Conservation (phyloP, 1,140 invertebrate species). For the Zaprionus tsacasi region DNA sequence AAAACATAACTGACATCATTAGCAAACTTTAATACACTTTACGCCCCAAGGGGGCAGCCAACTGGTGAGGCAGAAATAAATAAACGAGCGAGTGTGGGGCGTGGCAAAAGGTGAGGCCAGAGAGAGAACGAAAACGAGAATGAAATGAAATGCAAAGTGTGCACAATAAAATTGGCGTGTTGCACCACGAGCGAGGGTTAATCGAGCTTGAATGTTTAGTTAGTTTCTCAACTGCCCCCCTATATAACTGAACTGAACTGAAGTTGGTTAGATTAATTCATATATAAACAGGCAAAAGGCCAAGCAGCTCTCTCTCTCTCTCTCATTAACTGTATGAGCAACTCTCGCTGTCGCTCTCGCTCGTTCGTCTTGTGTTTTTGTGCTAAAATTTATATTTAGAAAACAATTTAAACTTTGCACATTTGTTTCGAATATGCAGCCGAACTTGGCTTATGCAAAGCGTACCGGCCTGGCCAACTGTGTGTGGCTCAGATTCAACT, state of each 20-base stretch:
- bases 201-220: not conserved
- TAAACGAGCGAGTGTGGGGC: slow-evolving; percentile 10
- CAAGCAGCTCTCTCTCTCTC: too few relatives aligned
- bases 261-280: too few relatives aligned
- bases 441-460: slow-evolving; percentile 70
- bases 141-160: slow-evolving; percentile 15
- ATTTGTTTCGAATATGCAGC: slow-evolving; percentile 80
- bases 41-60: slow-evolving; percentile 24
- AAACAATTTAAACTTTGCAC: slow-evolving; percentile 82
- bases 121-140: slow-evolving; percentile 30
- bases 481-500: slow-evolving; percentile 15
- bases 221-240: not conserved
- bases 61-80: slow-evolving; percentile 37
- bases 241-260: too few relatives aligned
- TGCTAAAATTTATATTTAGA: slow-evolving; percentile 68
- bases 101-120: not conserved
- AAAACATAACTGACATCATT: slow-evolving; percentile 79
- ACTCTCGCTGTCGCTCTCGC: slow-evolving; percentile 15
- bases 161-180: slow-evolving; percentile 2
- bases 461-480: slow-evolving; percentile 54
- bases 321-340: not conserved
- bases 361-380: slow-evolving; percentile 21
- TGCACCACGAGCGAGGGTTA: not conserved
- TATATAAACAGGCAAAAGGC: too few relatives aligned
- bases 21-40: slow-evolving; percentile 78